Evolutionary conservation across 1,140 invertebrate species (phyloP), one percentile per base, ranked within the genome.

Genomic region (Drosophila elegans): DNA sequence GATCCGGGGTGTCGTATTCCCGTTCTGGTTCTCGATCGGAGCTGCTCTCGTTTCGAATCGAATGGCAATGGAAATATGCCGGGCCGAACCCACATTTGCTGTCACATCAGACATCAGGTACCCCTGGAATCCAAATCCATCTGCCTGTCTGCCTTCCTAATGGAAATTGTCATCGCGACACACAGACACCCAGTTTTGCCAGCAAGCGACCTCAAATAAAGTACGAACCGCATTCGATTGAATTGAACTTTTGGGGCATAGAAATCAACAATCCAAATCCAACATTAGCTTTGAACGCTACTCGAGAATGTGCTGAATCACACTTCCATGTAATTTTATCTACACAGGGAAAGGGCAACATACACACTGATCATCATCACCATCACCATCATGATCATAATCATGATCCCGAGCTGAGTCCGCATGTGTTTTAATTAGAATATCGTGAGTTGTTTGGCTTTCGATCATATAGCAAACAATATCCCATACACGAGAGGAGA

Each of bases 391-490:
- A 7, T 2, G 16, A 69, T 38, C 9, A 52, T 46, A 12, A 71
- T 67, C 36, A 54, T 74, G 39, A 45, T 75, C 57, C 52, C 53
- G 66, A 61, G 74, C 51, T 36, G n/a, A 36, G 75, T 61, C 72
- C 66, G 79, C 74, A 79, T 86, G 71, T 78, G 84, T 88, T 88
- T 88, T 88, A 88, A 88, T 88, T 88, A 89, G 84, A 88, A 88
- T 88, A 89, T 88, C 84, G 84, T 89, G 83, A 71, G 76, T 89
- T 89, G 84, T 89, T 88, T 88, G 80, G 84, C 80, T 90, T 90
- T 89, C 72, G 78, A 85, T 77, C 84, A 82, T 82, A 82, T 88
- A 82, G 82, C 84, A 89, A 88, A 88, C 84, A 88, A 89, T 83
- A 81, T 62, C 59, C 62, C 54, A 10, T 54, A 45, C 52, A 39